Conservation (phyloP, 2,797 vertebrate genomes). For the Lepilemur septentrionalis region DNA sequence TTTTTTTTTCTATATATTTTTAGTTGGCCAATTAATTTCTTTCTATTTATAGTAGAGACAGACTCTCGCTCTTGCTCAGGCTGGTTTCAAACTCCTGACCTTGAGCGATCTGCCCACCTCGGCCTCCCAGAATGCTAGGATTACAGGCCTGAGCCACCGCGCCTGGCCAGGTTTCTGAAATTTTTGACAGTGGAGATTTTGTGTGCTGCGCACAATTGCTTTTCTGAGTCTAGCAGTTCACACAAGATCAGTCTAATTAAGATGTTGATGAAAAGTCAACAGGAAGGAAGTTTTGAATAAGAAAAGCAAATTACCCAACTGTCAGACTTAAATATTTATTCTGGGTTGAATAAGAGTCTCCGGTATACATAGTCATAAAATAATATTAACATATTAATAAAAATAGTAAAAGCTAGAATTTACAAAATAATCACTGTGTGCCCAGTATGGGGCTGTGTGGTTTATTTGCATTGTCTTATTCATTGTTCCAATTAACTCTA, state of each 20-base stretch:
- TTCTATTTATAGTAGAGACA: no score
- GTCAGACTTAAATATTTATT: background rate
- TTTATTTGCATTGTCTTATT: fast-evolving
- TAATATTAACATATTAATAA: background rate
- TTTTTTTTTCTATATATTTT: no score
- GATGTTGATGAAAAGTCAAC: background rate
- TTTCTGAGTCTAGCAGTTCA: background rate
- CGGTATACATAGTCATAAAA: background rate
- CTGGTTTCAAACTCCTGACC: no score
- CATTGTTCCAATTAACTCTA: background rate
- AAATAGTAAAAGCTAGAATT: background rate
- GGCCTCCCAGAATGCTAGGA: no score
- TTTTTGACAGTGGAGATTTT: background rate
- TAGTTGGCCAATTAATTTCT: no score
- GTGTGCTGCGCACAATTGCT: background rate
- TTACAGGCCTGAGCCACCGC: no score
- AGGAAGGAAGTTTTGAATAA: background rate
- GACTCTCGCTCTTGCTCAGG: no score
- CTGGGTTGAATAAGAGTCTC: background rate
- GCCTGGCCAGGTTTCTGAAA: background rate
- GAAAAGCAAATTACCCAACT: background rate
- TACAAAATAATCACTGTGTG: background rate
- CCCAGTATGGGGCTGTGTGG: no score
- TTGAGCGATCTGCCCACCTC: no score
- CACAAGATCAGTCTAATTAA: background rate